Conservation (phyloP, 30 jellyfish, hydroid and myxozoan genomes). For the Aurelia aurita region DNA sequence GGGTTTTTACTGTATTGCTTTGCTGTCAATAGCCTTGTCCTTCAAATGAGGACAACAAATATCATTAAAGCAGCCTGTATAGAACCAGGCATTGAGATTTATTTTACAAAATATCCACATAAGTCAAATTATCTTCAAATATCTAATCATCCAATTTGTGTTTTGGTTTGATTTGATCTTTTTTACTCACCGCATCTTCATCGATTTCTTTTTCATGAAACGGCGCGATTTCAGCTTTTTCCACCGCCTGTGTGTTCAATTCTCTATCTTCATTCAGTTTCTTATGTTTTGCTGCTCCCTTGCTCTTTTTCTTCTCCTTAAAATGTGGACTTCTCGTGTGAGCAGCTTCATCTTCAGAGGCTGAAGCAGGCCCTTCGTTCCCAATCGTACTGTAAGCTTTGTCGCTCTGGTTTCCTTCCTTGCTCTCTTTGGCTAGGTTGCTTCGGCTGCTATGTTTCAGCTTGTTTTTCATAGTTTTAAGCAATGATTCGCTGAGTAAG, state of each 20-base stretch:
- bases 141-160: no score
- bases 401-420: conserved; percentile 11
- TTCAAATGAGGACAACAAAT: no score
- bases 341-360: conserved; percentile 38
- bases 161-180: conserved; percentile 17
- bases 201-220: conserved; percentile 33
- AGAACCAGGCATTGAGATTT: no score
- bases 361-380: conserved; percentile 69
- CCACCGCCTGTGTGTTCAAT: conserved; percentile 42
- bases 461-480: conserved; percentile 44
- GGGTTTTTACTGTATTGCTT: no score
- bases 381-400: conserved; percentile 68
- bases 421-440: background rate
- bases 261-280: conserved; percentile 29
- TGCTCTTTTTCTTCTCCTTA: conserved; percentile 21
- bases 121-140: no score
- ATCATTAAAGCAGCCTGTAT: no score
- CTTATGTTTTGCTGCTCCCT: conserved; percentile 9
- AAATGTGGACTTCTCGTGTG: conserved; percentile 52
- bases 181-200: conserved; percentile 61
- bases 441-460: conserved; percentile 38
- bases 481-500: conserved; percentile 41
- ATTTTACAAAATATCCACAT: no score
- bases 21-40: no score
- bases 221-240: conserved; percentile 53